phyloP scores from a whole-genome alignment of 64 coral and sea anemone species.

The Porites australiensis region DNA sequence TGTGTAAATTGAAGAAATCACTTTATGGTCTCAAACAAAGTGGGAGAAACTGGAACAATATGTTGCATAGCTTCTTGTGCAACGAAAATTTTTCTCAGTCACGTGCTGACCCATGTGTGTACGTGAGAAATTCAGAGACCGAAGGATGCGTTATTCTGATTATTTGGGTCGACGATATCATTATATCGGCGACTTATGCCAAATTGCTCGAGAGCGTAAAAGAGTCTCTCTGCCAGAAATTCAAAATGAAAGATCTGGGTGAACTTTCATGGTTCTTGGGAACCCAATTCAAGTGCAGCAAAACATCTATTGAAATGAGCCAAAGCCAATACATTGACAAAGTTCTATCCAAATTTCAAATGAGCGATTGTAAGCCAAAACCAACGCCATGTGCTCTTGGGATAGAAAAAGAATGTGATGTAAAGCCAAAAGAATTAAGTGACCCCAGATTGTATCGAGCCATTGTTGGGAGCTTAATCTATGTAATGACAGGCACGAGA shows the following conservation, averaged over 20 bases:
- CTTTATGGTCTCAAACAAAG: slow-evolving; percentile 58
- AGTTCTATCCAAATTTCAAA: background rate
- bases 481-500: slow-evolving; percentile 75
- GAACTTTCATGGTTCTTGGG: slow-evolving; percentile 45
- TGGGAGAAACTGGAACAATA: slow-evolving; percentile 56
- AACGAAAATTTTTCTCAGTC: slow-evolving; percentile 31
- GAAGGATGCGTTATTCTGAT: slow-evolving; percentile 7
- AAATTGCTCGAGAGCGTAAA: slow-evolving; percentile 18
- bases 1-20: slow-evolving; percentile 65
- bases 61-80: slow-evolving; percentile 24
- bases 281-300: slow-evolving; percentile 19
- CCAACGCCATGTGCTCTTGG: slow-evolving; percentile 15
- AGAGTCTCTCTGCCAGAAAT: background rate
- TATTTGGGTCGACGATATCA: slow-evolving; percentile 32
- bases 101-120: slow-evolving; percentile 36
- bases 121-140: slow-evolving; percentile 14
- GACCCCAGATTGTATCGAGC: too few species aligned
- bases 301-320: slow-evolving; percentile 40
- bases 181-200: slow-evolving; percentile 15
- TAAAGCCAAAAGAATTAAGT: too few species aligned
- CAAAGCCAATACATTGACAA: slow-evolving; percentile 34
- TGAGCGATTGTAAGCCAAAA: slow-evolving; percentile 34
- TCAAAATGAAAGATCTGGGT: slow-evolving; percentile 50
- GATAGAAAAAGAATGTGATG: background rate
- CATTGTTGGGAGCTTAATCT: background rate